These are phyloP conservation scores for Clitarchus hookeri DNA, from an alignment of 2,888 invertebrate species.

Conservation along the genomic window DNA sequence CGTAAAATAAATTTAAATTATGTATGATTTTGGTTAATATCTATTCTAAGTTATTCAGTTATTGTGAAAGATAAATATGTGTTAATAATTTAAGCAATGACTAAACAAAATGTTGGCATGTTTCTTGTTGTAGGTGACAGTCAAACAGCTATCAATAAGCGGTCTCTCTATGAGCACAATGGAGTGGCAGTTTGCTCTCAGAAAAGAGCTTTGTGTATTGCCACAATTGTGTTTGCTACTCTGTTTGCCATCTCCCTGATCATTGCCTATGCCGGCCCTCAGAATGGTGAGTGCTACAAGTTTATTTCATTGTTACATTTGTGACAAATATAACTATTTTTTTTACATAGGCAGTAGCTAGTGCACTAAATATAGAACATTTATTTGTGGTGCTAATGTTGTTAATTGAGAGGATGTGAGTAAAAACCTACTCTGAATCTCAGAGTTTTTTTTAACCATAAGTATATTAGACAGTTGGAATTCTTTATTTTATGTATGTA, in stretches of 20 bases:
- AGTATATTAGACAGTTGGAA: too few species aligned
- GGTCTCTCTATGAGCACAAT: constrained; percentile 71
- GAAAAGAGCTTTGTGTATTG: constrained; percentile 80
- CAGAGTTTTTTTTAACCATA: too few species aligned
- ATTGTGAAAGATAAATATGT: background rate
- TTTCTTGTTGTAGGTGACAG: constrained; percentile 63
- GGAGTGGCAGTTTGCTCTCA: constrained; percentile 88
- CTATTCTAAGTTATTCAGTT: background rate
- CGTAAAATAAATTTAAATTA: too few species aligned
- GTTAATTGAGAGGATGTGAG: too few species aligned
- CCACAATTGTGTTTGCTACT: constrained; percentile 76
- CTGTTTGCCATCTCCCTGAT: constrained; percentile 83
- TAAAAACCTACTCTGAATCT: too few species aligned
- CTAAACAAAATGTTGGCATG: constrained; percentile 28
- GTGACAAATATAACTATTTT: too few species aligned
- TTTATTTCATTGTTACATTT: background rate
- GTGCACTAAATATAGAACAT: too few species aligned
- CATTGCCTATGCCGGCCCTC: constrained; percentile 88
- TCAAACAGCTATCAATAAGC: constrained; percentile 65
- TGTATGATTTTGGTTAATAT: background rate
- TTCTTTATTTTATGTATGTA: too few species aligned
- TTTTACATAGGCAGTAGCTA: too few species aligned
- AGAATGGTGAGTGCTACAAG: constrained; percentile 68
- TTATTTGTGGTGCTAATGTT: too few species aligned
- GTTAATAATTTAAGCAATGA: background rate